Conservation (phyloP, 2,888 invertebrate genomes). For the Callyntrura guangdongensis region DNA sequence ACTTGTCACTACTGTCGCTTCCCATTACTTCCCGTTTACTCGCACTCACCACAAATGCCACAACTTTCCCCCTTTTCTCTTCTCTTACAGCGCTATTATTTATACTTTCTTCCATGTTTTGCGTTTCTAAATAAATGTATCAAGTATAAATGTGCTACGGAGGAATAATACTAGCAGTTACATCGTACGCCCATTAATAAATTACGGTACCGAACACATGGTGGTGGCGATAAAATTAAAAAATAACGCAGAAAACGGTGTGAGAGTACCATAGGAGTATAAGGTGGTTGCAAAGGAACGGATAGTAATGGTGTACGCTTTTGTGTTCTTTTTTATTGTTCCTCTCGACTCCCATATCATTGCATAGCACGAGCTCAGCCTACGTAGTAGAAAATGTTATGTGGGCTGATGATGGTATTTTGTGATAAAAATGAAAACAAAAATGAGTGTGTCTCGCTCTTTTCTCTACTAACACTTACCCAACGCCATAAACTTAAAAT, state of each 20-base stretch:
- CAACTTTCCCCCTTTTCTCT: slow-evolving; percentile 19
- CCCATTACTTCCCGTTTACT: slow-evolving; percentile 58
- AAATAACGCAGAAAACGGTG: not conserved
- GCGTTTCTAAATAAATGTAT: not conserved
- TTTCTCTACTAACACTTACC: no score
- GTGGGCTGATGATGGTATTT: not conserved
- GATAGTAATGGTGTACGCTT: not conserved
- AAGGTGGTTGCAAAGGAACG: not conserved
- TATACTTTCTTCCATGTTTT: not conserved
- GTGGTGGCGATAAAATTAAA: slow-evolving; percentile 34
- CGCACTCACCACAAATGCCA: slow-evolving; percentile 39
- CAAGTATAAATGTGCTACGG: not conserved
- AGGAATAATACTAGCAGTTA: not conserved
- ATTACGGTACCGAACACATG: slow-evolving; percentile 14
- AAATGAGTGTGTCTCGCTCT: no score
- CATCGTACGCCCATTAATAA: slow-evolving; percentile 27
- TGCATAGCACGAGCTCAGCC: not conserved
- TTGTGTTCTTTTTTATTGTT: not conserved
- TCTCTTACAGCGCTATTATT: slow-evolving; percentile 1
- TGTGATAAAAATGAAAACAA: not conserved
- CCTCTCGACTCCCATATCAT: not conserved
- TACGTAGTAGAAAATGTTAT: not conserved
- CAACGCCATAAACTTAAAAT: no score
- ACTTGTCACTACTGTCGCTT: slow-evolving; percentile 64
- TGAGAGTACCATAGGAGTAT: not conserved